phyloP scores from a whole-genome alignment of 2,797 vertebrate species.

The Potorous gilbertii region DNA sequence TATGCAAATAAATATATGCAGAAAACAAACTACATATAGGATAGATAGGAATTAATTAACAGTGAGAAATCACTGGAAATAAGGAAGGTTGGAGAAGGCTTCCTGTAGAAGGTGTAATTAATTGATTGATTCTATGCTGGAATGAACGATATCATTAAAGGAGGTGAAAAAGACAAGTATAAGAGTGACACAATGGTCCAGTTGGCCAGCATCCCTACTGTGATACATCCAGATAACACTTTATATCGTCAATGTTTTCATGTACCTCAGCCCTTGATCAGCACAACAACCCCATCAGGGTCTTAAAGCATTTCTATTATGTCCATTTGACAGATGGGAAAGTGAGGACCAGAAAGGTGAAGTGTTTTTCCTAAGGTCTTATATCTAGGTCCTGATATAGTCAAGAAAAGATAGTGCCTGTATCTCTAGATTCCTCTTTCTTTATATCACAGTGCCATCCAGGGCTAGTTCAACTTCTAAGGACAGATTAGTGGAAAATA shows the following conservation, averaged over 20 bases:
- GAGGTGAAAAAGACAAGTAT: background rate
- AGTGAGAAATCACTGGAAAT: background rate
- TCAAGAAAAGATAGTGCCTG: background rate
- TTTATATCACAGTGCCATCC: background rate
- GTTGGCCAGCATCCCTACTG: background rate
- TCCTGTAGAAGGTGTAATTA: background rate
- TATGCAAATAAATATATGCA: background rate
- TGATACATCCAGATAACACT: background rate
- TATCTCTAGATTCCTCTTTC: background rate
- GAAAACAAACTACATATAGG: background rate
- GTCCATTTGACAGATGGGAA: background rate
- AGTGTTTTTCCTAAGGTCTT: background rate
- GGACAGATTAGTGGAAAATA: background rate
- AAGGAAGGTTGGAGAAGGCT: background rate
- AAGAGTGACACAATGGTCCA: background rate
- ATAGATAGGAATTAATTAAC: background rate
- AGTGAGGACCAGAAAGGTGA: background rate
- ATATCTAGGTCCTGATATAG: background rate
- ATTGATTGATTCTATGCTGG: background rate
- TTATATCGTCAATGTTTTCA: background rate
- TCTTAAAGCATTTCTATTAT: background rate
- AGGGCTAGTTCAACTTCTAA: background rate
- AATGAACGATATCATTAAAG: background rate
- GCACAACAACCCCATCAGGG: background rate
- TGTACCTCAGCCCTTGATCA: background rate